Evolutionary conservation across 2,113 vertebrate species (phyloP), one percentile per base, ranked within the genome.

Genomic region (Polyodon spathula): DNA sequence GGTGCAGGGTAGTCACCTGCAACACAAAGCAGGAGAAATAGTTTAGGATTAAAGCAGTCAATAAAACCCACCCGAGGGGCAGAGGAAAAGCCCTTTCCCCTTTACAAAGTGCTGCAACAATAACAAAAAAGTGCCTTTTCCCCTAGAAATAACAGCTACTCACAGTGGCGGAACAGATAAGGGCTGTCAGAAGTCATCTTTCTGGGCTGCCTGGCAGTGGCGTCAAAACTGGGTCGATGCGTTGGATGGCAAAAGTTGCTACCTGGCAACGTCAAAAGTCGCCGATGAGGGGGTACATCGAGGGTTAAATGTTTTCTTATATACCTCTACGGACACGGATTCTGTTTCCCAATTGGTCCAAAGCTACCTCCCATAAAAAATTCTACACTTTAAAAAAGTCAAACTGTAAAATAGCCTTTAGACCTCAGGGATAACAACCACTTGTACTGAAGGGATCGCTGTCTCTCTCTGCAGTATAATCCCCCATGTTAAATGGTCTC

Each of bases 1-100:
- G 96, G 95, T 46, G 95, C 93, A 40, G 94, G 95, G 69, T 97
- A 98, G 80, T 98, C 95, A 80, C 93, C 96, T 98, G 65, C 40
- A 72, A 60, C 17, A 69, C 4, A 40, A 37, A 50, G 66, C 1
- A 63, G 10, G 27, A 8, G 4, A 8, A 50, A 12, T 7, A 4
- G 5, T 50, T 17, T 10, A 8, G 6, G n/a, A 39, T 37, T 5
- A 15, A 60, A 38, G 17, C 37, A 40, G 11, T 15, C 14, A 11
- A 14, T 11, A 14, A 43, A 37, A 43, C 48, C 46, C 11, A 50
- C 37, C n/a, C 38, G 8, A 40, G 8, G 39, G 50, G n/a, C 9
- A 15, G n/a, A 53, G 8, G 59, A 40, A 53, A 50, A 60, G 27
- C 11, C 43, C 38, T 38, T 38, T 50, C 44, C 46, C 42, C 40